A percentile compares a stretch with the other conserved stretches of the same genome.
These are phyloP conservation scores for Episyrphus balteatus DNA, from an alignment of 1,140 invertebrate genomes.

Conservation along the genomic window DNA sequence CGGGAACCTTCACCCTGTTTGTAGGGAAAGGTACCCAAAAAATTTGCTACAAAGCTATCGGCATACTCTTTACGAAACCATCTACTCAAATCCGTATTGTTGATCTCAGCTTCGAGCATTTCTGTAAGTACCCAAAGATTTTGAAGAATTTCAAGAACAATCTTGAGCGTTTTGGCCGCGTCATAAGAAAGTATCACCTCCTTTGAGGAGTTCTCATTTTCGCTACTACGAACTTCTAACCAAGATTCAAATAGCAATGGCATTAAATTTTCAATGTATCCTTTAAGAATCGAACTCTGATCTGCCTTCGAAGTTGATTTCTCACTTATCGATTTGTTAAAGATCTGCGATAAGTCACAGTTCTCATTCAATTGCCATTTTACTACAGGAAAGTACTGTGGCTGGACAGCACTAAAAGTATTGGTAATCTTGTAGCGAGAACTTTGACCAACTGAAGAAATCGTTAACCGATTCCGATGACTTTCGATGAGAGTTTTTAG, in stretches of 20 bases:
- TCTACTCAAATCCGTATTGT: slow-evolving; percentile 27
- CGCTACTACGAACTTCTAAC: slow-evolving; percentile 48
- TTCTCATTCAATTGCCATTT: slow-evolving; percentile 3
- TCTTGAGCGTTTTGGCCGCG: slow-evolving; percentile 43
- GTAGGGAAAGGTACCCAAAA: slow-evolving; percentile 44
- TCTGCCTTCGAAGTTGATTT: not conserved
- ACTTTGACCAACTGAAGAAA: not conserved
- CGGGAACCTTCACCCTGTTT: slow-evolving; percentile 13
- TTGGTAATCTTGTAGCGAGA: slow-evolving; percentile 1
- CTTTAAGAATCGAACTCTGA: slow-evolving; percentile 18
- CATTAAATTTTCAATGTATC: slow-evolving; percentile 49
- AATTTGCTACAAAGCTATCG: slow-evolving; percentile 39
- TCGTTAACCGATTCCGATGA: slow-evolving; percentile 3
- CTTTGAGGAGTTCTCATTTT: slow-evolving; percentile 16
- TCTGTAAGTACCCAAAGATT: slow-evolving; percentile 43
- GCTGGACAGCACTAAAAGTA: slow-evolving; percentile 8
- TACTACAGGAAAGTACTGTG: slow-evolving; percentile 13
- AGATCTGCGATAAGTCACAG: not conserved
- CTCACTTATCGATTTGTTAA: not conserved
- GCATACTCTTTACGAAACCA: slow-evolving; percentile 44
- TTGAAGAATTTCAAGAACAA: slow-evolving; percentile 43
- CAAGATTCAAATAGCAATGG: slow-evolving; percentile 62
- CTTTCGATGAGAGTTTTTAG: slow-evolving; percentile 39
- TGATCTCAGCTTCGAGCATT: slow-evolving; percentile 29
- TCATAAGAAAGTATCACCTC: slow-evolving; percentile 43